Evolutionary conservation across 2,797 vertebrate species (phyloP), one percentile per base, ranked within the genome.

Genomic region (Coregonus suidteri): DNA sequence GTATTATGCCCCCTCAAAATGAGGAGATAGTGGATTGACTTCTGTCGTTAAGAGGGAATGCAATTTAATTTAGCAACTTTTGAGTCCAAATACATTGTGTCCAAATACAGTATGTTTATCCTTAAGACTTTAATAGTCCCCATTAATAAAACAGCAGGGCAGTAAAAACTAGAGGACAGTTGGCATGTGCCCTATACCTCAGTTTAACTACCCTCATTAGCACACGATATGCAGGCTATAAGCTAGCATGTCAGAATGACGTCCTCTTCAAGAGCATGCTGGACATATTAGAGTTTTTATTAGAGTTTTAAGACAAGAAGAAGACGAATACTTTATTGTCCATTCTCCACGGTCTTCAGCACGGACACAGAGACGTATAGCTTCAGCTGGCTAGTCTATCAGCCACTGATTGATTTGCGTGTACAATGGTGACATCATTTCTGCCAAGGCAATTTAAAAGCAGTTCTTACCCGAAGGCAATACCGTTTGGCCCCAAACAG

Each of bases 131-230:
- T 87, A 82, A 11, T 89, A 76, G 82, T 67, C 59, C 83, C 82
- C 84, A 84, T 82, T 87, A 80, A 81, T 76, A 76, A 80, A 87
- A 54, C 85, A 86, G 84, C 62, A 84, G 74, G 76, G 71, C 79
- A 31, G 82, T 91, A 89, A 89, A 90, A 89, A 79, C 37, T 53
- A 25, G 4, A 37, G 83, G 80, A 80, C 86, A 70, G 62, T 84
- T 88, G 85, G 83, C 84, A 79, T 1, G 75, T 41, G 18, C 82
- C 87, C 86, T 79, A n/a, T 65, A 74, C 65, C 74, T 82, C 71
- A 52, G 35, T 91, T 91, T 92, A 90, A 86, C 77, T 86, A 75
- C 79, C 77, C 87, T 92, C 87, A 83, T 91, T 91, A 90, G 85
- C 82, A 86, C 83, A 85, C 83, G 81, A 76, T 86, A 75, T 78